These are phyloP conservation scores for Willowsia nigromaculata DNA, from an alignment of 2,888 invertebrate species.

Conservation along the genomic window DNA sequence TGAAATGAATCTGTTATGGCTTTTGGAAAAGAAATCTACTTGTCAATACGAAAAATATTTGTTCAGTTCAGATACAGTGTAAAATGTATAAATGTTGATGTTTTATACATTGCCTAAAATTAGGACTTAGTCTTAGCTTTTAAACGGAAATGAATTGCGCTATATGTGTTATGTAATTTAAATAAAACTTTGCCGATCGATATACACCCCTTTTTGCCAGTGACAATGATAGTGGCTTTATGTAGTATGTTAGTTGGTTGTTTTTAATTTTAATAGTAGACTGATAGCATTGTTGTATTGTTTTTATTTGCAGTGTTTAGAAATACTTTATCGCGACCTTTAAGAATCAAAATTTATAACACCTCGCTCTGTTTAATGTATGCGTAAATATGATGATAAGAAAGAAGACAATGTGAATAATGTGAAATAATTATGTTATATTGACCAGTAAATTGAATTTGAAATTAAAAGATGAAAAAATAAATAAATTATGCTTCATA, in stretches of 20 bases:
- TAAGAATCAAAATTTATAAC: background rate
- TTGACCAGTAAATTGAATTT: too few species aligned
- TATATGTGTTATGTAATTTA: too few species aligned
- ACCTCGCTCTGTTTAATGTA: background rate
- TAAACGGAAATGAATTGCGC: background rate
- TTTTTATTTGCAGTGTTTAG: slow-evolving; percentile 30
- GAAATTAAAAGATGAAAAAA: too few species aligned
- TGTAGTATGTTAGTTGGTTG: background rate
- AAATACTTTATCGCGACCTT: background rate
- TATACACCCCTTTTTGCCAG: background rate
- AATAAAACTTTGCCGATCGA: too few species aligned
- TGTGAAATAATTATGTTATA: background rate
- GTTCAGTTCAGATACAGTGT: too few species aligned
- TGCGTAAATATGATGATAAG: background rate
- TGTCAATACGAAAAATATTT: too few species aligned
- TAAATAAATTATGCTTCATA: too few species aligned
- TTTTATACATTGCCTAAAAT: too few species aligned
- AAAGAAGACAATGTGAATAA: background rate
- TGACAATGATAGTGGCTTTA: background rate
- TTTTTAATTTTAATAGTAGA: slow-evolving; percentile 29
- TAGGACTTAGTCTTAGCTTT: too few species aligned
- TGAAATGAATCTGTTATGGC: too few species aligned
- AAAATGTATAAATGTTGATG: too few species aligned
- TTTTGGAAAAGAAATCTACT: too few species aligned
- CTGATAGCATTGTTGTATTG: slow-evolving; percentile 5